Evolutionary conservation across 2,888 invertebrate genomes (phyloP).

Genomic region (Iselma pallidipennis): DNA sequence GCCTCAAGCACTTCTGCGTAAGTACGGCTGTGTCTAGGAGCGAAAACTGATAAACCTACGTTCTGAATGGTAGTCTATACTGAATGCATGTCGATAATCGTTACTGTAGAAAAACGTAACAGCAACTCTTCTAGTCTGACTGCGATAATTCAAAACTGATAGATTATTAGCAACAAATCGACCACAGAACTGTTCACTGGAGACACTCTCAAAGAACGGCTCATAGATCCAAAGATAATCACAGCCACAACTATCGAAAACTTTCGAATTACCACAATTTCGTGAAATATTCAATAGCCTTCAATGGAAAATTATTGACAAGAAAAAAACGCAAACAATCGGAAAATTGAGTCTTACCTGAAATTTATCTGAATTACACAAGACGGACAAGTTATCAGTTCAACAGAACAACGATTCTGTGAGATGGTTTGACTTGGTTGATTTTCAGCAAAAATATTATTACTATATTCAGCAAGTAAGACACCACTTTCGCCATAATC

Average conservation of each 20-base stretch:
- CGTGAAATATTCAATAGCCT: conserved; percentile 47
- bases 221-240: conserved; percentile 69
- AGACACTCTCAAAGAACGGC: conserved; percentile 65
- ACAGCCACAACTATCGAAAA: conserved; percentile 55
- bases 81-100: conserved; percentile 65
- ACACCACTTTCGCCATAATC: conserved; percentile 52
- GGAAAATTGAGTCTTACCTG: conserved; percentile 43
- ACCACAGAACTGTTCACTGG: conserved; percentile 66
- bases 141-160: conserved; percentile 58
- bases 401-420: conserved; percentile 64
- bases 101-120: conserved; percentile 64
- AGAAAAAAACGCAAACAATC: neutral
- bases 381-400: conserved; percentile 71
- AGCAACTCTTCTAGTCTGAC: conserved; percentile 64
- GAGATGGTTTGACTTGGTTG: conserved; percentile 6
- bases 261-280: conserved; percentile 43
- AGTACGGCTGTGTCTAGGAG: too few species aligned
- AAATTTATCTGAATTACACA: conserved; percentile 65
- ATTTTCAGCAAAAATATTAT: conserved; percentile 16
- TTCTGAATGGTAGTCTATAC: conserved; percentile 66
- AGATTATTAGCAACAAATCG: conserved; percentile 43
- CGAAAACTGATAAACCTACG: too few species aligned
- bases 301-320: conserved; percentile 32
- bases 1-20: too few species aligned
- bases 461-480: conserved; percentile 48